Evolutionary conservation across 2,888 invertebrate genomes (phyloP).

Genomic region (Aelia acuminata): DNA sequence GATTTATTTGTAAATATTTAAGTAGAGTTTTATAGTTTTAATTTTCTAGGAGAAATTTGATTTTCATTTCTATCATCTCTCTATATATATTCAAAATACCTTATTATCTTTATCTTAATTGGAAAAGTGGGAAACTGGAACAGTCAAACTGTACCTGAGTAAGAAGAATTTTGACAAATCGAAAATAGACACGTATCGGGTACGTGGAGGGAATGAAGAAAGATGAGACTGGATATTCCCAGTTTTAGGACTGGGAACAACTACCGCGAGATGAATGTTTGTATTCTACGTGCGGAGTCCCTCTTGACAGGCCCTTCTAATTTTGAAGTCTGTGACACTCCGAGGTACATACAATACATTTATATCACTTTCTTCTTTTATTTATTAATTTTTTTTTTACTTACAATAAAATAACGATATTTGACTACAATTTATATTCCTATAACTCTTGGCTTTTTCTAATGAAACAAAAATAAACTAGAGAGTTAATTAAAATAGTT

Average conservation of each 20-base stretch:
- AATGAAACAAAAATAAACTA: no score
- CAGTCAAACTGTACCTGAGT: neutral
- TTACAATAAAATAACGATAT: no score
- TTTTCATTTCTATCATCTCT: no score
- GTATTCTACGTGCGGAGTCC: neutral
- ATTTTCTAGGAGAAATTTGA: no score
- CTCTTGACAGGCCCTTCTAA: neutral
- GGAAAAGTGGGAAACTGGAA: neutral
- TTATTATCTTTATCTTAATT: neutral
- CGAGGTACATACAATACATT: neutral
- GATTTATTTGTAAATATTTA: no score
- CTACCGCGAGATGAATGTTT: neutral
- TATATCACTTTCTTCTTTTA: neutral
- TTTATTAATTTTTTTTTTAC: no score
- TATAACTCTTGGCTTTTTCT: no score
- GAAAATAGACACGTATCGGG: conserved; percentile 30
- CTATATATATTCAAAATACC: no score
- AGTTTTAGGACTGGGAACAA: neutral
- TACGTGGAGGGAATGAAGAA: neutral
- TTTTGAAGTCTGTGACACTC: neutral
- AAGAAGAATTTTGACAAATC: neutral
- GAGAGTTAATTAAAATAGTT: no score
- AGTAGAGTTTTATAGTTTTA: no score
- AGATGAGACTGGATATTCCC: neutral
- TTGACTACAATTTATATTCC: no score